A percentile compares a stretch with the other conserved stretches of the same genome.
Evolutionary conservation across 2,888 invertebrate genomes (phyloP).

Genomic region (Athalia rosae): DNA sequence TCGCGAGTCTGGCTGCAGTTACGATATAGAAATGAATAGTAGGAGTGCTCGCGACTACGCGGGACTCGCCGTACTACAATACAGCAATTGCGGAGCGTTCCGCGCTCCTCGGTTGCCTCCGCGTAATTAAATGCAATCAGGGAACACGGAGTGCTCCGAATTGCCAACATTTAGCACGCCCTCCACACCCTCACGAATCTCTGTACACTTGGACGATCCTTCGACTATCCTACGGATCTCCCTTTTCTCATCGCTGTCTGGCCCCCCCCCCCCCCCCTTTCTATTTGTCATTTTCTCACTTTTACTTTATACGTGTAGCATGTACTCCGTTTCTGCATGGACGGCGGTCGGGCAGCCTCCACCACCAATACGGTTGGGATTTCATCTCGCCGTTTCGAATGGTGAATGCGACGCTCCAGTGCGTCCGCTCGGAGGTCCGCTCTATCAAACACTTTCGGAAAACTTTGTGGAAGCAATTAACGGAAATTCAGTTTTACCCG

Average conservation of each 20-base stretch:
- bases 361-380: background rate
- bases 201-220: background rate
- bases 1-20: background rate
- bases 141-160: slow-evolving; percentile 69
- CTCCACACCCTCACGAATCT: slow-evolving; percentile 22
- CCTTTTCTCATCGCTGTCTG: background rate
- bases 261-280: background rate
- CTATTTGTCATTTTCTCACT: background rate
- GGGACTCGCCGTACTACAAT: slow-evolving; percentile 54
- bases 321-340: background rate
- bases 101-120: slow-evolving; percentile 57
- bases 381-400: slow-evolving; percentile 22
- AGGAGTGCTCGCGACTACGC: no score
- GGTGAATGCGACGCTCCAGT: background rate
- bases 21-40: no score
- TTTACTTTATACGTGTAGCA: background rate
- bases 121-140: slow-evolving; percentile 73
- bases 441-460: slow-evolving; percentile 60
- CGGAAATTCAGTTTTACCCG: slow-evolving; percentile 56
- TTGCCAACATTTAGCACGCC: slow-evolving; percentile 53
- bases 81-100: slow-evolving; percentile 66
- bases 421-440: background rate
- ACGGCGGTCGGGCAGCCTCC: background rate
- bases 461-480: slow-evolving; percentile 65
- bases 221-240: slow-evolving; percentile 16